A percentile compares a stretch with the other conserved stretches of the same genome.
These are phyloP conservation scores for Labeo rohita DNA, from an alignment of 2,113 vertebrate genomes.

Conservation along the genomic window DNA sequence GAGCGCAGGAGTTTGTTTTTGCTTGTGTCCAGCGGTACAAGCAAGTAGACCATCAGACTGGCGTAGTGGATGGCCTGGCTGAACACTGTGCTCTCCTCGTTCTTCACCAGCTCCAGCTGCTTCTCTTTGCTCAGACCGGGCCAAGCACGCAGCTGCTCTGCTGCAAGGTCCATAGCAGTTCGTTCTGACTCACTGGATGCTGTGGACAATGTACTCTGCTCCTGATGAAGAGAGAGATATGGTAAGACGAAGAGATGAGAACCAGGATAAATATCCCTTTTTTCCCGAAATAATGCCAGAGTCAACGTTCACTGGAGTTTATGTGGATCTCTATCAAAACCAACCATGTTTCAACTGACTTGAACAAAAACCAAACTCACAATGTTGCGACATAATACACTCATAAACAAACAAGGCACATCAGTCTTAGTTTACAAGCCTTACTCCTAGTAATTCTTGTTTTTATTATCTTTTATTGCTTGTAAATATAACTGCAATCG, in stretches of 20 bases:
- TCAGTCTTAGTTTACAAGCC: not conserved
- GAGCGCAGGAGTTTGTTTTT: slow-evolving; percentile 91
- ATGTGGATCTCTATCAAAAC: not conserved
- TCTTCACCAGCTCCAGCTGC: slow-evolving; percentile 92
- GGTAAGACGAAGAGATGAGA: not conserved
- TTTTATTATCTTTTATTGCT: not conserved
- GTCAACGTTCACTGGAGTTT: not conserved
- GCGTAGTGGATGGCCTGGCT: slow-evolving; percentile 98
- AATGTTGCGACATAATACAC: not conserved
- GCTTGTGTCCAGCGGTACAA: slow-evolving; percentile 94
- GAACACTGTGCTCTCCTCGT: slow-evolving; percentile 96
- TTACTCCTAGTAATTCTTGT: not conserved
- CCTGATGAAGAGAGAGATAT: slow-evolving; percentile 66
- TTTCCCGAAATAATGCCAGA: not conserved
- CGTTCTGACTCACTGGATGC: slow-evolving; percentile 73
- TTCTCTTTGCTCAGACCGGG: slow-evolving; percentile 85
- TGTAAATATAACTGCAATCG: not conserved
- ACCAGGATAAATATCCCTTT: not conserved
- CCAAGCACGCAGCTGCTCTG: slow-evolving; percentile 90
- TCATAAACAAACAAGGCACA: not conserved
- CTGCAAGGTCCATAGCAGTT: slow-evolving; percentile 94
- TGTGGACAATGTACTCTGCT: slow-evolving; percentile 60
- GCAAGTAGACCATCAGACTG: slow-evolving; percentile 97
- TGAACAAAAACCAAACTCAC: not conserved
- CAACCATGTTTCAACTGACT: not conserved